Evolutionary conservation across 1,140 invertebrate species (phyloP).

Genomic region (Drosophila sechellia): DNA sequence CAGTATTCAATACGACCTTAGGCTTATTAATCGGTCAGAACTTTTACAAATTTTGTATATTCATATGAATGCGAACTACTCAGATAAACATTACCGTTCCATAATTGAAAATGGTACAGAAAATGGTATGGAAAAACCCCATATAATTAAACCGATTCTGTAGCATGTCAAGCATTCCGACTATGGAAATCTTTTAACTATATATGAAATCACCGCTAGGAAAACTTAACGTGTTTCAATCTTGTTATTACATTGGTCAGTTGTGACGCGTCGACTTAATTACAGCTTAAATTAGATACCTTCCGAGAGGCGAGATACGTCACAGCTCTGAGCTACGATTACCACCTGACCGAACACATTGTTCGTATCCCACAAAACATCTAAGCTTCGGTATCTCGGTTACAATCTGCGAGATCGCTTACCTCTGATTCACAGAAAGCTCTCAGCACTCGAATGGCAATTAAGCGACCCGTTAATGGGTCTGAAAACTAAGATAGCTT

Average conservation of each 20-base stretch:
- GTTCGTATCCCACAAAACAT: constrained; percentile 11
- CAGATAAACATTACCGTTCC: neutral
- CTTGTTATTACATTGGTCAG: constrained; percentile 12
- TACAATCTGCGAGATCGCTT: constrained; percentile 50
- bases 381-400: constrained; percentile 31
- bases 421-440: constrained; percentile 41
- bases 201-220: neutral
- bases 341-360: constrained; percentile 27
- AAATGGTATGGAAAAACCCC: neutral
- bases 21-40: no score
- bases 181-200: neutral
- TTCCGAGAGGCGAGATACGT: constrained; percentile 38
- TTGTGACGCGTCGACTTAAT: constrained; percentile 61
- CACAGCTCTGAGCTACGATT: constrained; percentile 50
- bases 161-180: neutral
- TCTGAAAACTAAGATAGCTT: constrained; percentile 12
- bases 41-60: neutral
- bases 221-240: neutral
- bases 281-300: constrained; percentile 38
- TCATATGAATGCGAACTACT: no score
- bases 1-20: no score
- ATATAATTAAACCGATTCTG: neutral
- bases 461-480: constrained; percentile 47
- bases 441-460: constrained; percentile 48
- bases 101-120: neutral